Evolutionary conservation across 64 coral and sea anemone species (phyloP), one percentile per base, ranked within the genome.

Genomic region (Pocillopora verrucosa): DNA sequence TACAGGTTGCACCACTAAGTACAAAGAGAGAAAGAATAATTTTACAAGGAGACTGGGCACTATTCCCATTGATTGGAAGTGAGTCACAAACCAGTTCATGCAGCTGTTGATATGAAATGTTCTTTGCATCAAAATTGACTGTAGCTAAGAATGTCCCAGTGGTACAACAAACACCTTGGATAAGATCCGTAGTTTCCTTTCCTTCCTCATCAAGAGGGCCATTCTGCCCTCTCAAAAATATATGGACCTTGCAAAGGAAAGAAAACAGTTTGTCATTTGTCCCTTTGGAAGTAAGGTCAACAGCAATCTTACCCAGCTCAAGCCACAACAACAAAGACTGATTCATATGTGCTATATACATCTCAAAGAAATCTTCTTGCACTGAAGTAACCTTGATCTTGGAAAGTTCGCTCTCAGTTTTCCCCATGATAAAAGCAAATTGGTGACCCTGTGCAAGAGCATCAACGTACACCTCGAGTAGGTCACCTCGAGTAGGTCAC

Each of bases 141-240:
- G 61, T 45, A 36, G 80, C 80, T 83, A 83, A 68, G 67, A 67
- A 83, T 61, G 3, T 60, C 61, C 80, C 80, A 13, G 61, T 20
- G 10, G 11, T 68, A 0, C n/a, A 16, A 68, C 34, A 83, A 83
- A 83, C 16, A 9, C 17, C 30, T 68, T 36, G 34, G 22, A 68
- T 11, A 22, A 26, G 41, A 35, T 16, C 80, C 61, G 68, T 16
- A 45, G 61, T 83, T 68, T 83, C 26, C 34, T 83, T 83, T 1
- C 51, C 62, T 13, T 51, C 61, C 36, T 83, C 34, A 35, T 16
- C 65, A 14, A 83, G 17, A 83, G 16, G 35, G 2, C 61, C 35
- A 22, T 11, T 41, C 15, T 67, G 14, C 34, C 11, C 61, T 83
- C 35, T 83, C 15, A 38, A 6, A 65, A 83, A 68, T 67, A 12